A percentile compares a stretch with the other conserved stretches of the same genome.
These are phyloP conservation scores for Hoplostethus atlanticus DNA, from an alignment of 2,797 vertebrate species.

Conservation along the genomic window DNA sequence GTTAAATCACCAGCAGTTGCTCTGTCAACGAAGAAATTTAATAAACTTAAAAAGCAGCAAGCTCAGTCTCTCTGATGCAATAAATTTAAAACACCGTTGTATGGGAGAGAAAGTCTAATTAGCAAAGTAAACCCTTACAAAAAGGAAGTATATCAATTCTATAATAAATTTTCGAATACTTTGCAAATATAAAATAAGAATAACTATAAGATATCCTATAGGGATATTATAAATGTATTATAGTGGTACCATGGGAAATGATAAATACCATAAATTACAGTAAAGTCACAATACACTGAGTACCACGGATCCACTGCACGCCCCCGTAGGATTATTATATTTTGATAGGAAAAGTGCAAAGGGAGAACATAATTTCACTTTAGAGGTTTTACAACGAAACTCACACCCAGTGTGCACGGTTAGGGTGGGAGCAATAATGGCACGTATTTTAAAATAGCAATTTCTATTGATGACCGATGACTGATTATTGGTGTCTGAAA, in stretches of 20 bases:
- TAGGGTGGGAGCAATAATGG: slow-evolving; percentile 35
- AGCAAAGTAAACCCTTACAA: slow-evolving; percentile 38
- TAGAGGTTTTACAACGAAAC: slow-evolving; percentile 17
- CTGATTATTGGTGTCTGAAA: slow-evolving; percentile 41
- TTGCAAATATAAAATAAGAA: not conserved
- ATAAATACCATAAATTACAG: too few relatives aligned
- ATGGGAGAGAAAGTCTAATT: slow-evolving; percentile 49
- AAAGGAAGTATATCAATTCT: slow-evolving; percentile 20
- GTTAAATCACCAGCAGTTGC: slow-evolving; percentile 7
- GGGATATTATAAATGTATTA: not conserved
- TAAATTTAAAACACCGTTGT: slow-evolving; percentile 37
- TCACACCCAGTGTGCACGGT: slow-evolving; percentile 18
- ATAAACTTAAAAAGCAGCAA: slow-evolving; percentile 35
- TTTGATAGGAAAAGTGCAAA: not conserved
- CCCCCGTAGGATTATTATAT: not conserved
- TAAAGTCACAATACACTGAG: not conserved
- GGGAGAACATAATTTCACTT: slow-evolving; percentile 8
- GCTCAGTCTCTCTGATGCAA: slow-evolving; percentile 25
- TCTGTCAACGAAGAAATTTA: slow-evolving; percentile 34
- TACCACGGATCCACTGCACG: not conserved
- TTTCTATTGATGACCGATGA: slow-evolving; percentile 46
- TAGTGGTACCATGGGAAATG: too few relatives aligned
- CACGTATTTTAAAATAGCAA: slow-evolving; percentile 23
- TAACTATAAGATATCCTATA: not conserved
- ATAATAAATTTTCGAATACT: slow-evolving; percentile 2